Conservation (phyloP, 2,888 invertebrate genomes). For the Oxycera nigricornis region DNA sequence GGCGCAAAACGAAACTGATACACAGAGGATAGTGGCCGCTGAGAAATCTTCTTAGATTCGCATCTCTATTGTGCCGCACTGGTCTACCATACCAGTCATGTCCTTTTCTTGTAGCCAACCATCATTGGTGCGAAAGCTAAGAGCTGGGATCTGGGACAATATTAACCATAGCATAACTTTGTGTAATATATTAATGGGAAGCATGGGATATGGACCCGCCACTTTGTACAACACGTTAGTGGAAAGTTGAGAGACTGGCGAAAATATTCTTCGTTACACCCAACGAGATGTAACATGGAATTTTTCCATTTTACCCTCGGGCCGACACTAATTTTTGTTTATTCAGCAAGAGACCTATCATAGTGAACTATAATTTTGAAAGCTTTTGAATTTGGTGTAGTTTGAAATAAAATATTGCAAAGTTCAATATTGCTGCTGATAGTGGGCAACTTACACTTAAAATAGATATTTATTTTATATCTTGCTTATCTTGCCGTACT, state of each 20-base stretch:
- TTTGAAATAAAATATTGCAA: slow-evolving; percentile 17
- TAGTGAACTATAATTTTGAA: slow-evolving; percentile 13
- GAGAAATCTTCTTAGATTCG: slow-evolving; percentile 25
- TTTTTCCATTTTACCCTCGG: slow-evolving; percentile 24
- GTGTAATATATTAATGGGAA: slow-evolving; percentile 44
- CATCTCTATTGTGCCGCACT: slow-evolving; percentile 23
- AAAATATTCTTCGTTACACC: slow-evolving; percentile 13
- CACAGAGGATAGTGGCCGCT: slow-evolving; percentile 26
- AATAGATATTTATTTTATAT: neutral
- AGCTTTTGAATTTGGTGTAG: neutral
- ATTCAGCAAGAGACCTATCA: slow-evolving; percentile 36
- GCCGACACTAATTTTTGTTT: slow-evolving; percentile 35
- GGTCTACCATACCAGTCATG: slow-evolving; percentile 20
- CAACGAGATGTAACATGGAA: neutral
- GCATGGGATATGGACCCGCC: slow-evolving; percentile 28
- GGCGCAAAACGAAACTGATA: slow-evolving; percentile 36
- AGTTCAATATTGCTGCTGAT: neutral
- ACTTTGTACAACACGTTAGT: neutral
- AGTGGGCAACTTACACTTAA: slow-evolving; percentile 11
- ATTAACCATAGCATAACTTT: slow-evolving; percentile 43
- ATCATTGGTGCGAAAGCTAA: slow-evolving; percentile 13
- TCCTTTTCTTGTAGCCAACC: slow-evolving; percentile 29
- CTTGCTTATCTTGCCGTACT: too few relatives aligned
- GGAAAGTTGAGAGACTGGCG: slow-evolving; percentile 22
- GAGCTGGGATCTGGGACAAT: slow-evolving; percentile 39